Evolutionary conservation across 2,888 invertebrate species (phyloP).

Genomic region (Pterobdella sp.): DNA sequence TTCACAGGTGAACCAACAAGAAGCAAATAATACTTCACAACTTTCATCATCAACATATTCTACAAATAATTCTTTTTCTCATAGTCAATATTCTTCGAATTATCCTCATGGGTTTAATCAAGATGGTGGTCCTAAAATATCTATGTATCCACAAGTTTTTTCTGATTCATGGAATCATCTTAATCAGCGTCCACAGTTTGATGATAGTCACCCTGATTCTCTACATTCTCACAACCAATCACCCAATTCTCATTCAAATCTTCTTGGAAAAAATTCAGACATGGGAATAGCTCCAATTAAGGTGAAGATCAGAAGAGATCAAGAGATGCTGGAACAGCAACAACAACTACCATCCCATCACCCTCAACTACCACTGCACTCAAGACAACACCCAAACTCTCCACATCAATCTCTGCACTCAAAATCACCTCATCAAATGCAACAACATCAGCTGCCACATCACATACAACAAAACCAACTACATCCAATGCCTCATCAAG

Average conservation of each 20-base stretch:
- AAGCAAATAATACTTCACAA: too few species aligned
- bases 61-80: too few species aligned
- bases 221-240: background rate
- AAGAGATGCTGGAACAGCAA: background rate
- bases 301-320: slow-evolving; percentile 24
- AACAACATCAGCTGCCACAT: background rate
- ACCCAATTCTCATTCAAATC: background rate
- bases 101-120: too few species aligned
- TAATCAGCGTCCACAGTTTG: background rate
- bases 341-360: background rate
- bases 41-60: too few species aligned
- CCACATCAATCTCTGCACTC: background rate
- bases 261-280: background rate
- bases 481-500: slow-evolving; percentile 14
- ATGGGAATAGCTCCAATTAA: slow-evolving; percentile 13
- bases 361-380: background rate
- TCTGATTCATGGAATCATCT: too few species aligned
- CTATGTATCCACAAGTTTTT: too few species aligned
- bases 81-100: too few species aligned
- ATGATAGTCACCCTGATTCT: background rate
- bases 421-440: background rate
- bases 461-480: slow-evolving; percentile 11
- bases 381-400: background rate
- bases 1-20: too few species aligned
- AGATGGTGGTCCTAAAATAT: slow-evolving; percentile 10